These are phyloP conservation scores for Monomorium pharaonis DNA, from an alignment of 1,140 invertebrate genomes.

Conservation along the genomic window DNA sequence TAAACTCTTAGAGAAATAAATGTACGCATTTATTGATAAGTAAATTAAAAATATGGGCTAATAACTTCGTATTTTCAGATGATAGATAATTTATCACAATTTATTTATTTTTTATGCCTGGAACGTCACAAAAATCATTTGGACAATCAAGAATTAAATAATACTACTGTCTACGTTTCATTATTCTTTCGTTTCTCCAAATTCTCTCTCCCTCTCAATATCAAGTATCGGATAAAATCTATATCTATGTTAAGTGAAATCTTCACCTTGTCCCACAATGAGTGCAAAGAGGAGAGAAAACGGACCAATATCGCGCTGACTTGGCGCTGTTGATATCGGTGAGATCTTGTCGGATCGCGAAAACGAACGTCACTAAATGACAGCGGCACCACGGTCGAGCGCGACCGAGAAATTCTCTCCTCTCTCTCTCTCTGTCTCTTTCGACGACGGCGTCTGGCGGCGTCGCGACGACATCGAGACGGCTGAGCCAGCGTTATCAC, in stretches of 20 bases:
- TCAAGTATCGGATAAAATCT: background rate
- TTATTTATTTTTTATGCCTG: too few relatives aligned
- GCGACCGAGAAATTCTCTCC: constrained; percentile 3
- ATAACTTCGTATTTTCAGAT: background rate
- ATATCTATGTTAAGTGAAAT: background rate
- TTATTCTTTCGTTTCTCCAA: background rate
- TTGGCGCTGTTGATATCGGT: constrained; percentile 34
- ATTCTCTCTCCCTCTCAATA: background rate
- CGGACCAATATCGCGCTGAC: constrained; percentile 42
- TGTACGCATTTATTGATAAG: too few relatives aligned
- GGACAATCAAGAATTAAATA: background rate
- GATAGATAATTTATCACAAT: background rate
- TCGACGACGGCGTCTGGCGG: background rate
- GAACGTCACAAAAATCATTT: background rate
- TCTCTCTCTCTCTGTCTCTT: background rate
- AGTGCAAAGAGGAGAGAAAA: background rate
- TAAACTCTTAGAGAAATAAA: too few relatives aligned
- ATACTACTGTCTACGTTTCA: background rate
- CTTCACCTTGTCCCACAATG: background rate
- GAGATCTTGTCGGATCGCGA: constrained; percentile 15
- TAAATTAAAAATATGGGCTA: too few relatives aligned
- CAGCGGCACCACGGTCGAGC: background rate
- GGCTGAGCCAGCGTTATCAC: constrained; percentile 51
- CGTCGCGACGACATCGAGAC: constrained; percentile 35
- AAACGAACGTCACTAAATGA: constrained; percentile 42